Conservation (phyloP, 2,888 invertebrate species). For the Xestia ashworthii region DNA sequence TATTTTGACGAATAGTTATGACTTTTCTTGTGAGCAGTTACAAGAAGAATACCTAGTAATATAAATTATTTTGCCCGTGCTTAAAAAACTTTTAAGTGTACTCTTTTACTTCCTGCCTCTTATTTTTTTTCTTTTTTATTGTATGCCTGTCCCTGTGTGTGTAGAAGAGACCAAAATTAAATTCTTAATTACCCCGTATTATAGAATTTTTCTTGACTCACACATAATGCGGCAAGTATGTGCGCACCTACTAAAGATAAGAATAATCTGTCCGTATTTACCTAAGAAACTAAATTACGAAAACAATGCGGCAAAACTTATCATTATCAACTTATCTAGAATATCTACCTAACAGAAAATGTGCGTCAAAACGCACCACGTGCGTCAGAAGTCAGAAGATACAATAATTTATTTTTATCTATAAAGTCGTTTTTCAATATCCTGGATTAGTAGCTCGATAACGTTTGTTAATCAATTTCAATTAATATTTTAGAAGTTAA, state of each 20-base stretch:
- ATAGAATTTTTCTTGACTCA: slow-evolving; percentile 42
- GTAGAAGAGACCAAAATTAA: slow-evolving; percentile 12
- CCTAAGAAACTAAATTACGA: slow-evolving; percentile 65
- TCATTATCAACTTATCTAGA: slow-evolving; percentile 72
- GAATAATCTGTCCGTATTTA: slow-evolving; percentile 60
- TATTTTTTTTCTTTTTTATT: neutral
- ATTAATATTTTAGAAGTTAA: slow-evolving; percentile 12
- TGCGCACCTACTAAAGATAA: slow-evolving; percentile 55
- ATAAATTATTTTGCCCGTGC: slow-evolving; percentile 8
- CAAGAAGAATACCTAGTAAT: slow-evolving; percentile 10
- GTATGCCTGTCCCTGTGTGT: neutral
- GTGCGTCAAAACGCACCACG: slow-evolving; percentile 77
- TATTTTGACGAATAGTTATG: slow-evolving; percentile 45
- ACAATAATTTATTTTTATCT: slow-evolving; percentile 70
- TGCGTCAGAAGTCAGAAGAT: slow-evolving; percentile 76
- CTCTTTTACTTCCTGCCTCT: neutral
- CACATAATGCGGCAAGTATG: slow-evolving; percentile 53
- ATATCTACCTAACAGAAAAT: slow-evolving; percentile 65
- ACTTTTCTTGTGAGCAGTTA: slow-evolving; percentile 30
- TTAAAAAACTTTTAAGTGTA: neutral
- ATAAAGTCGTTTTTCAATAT: slow-evolving; percentile 62
- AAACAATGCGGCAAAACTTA: slow-evolving; percentile 73
- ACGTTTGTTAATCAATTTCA: slow-evolving; percentile 42
- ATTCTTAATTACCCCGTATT: slow-evolving; percentile 16
- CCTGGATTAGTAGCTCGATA: slow-evolving; percentile 61